phyloP scores from a whole-genome alignment of 2,888 invertebrate genomes.

The Papilio gigon region DNA sequence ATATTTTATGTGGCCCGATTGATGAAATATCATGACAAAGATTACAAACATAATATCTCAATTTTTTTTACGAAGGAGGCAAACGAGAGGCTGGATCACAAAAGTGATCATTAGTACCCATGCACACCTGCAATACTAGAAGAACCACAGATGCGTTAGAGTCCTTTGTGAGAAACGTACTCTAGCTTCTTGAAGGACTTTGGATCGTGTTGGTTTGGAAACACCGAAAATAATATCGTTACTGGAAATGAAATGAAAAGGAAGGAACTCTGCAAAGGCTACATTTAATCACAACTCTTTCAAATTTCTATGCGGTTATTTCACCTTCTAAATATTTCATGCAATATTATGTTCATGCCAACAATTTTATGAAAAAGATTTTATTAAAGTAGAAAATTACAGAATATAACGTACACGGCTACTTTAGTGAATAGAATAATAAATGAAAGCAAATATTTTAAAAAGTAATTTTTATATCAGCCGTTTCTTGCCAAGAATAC shows the following conservation, averaged over 20 bases:
- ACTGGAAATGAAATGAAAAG: not conserved
- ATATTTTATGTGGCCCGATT: not conserved
- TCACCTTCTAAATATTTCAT: not conserved
- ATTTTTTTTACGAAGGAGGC: no score
- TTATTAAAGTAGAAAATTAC: constrained; percentile 1
- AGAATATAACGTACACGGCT: not conserved
- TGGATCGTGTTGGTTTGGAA: no score
- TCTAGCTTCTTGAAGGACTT: no score
- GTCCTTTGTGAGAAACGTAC: no score
- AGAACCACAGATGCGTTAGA: no score
- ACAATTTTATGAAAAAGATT: constrained; percentile 7
- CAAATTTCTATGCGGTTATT: not conserved
- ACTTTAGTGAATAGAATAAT: constrained; percentile 16
- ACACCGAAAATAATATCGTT: not conserved
- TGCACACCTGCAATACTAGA: no score
- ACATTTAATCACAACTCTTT: not conserved
- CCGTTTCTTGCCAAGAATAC: constrained; percentile 35
- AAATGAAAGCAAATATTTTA: constrained; percentile 24
- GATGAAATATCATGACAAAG: no score
- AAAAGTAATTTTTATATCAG: constrained; percentile 21
- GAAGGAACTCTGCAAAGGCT: not conserved
- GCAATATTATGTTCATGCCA: not conserved
- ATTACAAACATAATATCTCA: no score
- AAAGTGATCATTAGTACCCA: no score
- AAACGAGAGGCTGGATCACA: no score